phyloP scores from a whole-genome alignment of 1,140 invertebrate species.

The Drosophila rufa region DNA sequence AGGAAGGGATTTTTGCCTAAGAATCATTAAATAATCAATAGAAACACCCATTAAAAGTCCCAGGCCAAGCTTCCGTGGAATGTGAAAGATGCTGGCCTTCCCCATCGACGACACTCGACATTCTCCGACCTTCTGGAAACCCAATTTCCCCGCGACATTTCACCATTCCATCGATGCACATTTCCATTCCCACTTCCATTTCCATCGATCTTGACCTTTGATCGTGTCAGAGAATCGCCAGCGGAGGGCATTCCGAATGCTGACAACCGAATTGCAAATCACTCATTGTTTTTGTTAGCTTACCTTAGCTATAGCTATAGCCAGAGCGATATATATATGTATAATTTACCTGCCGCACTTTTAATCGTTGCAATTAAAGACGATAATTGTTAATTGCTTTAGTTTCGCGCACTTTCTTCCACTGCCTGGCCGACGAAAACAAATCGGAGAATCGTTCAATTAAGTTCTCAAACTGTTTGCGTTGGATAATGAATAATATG shows the following conservation, averaged over 20 bases:
- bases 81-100: slow-evolving; percentile 24
- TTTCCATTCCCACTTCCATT: slow-evolving; percentile 16
- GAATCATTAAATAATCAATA: not conserved
- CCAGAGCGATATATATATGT: not conserved
- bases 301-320: not conserved
- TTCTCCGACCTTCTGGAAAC: slow-evolving; percentile 24
- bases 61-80: not conserved
- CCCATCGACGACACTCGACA: not conserved
- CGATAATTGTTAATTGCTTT: slow-evolving; percentile 64
- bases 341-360: slow-evolving; percentile 25
- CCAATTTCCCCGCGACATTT: slow-evolving; percentile 17
- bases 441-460: slow-evolving; percentile 65
- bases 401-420: slow-evolving; percentile 60
- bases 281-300: slow-evolving; percentile 31
- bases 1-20: no score
- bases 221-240: slow-evolving; percentile 22
- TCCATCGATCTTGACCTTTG: slow-evolving; percentile 47
- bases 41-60: not conserved
- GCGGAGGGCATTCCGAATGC: slow-evolving; percentile 20
- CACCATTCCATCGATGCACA: slow-evolving; percentile 17
- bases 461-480: slow-evolving; percentile 60
- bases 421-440: slow-evolving; percentile 1
- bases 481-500: slow-evolving; percentile 39
- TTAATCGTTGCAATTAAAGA: slow-evolving; percentile 72
- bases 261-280: slow-evolving; percentile 39